These are phyloP conservation scores for Pentalonia nigronervosa DNA, from an alignment of 1,140 invertebrate genomes.

Conservation along the genomic window DNA sequence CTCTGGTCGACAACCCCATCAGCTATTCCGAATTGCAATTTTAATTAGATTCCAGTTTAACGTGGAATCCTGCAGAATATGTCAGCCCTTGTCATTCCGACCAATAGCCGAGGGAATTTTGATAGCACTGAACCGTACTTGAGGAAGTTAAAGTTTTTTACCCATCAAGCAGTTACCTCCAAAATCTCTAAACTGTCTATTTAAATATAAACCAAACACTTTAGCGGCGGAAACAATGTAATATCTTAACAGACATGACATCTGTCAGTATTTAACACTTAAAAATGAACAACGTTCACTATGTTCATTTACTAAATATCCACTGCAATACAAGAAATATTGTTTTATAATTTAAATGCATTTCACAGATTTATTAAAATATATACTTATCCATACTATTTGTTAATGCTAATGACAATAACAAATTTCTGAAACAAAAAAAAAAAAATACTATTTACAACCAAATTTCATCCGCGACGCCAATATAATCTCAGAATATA, in stretches of 20 bases:
- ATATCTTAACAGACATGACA: background rate
- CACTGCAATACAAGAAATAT: background rate
- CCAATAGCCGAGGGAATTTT: background rate
- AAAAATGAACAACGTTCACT: background rate
- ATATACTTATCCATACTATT: no score
- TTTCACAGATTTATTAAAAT: background rate
- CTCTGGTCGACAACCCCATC: slow-evolving; percentile 5
- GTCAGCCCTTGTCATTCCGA: slow-evolving; percentile 52
- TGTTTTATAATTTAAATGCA: background rate
- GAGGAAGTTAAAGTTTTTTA: slow-evolving; percentile 4
- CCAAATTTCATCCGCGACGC: background rate
- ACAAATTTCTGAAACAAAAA: background rate
- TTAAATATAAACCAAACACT: slow-evolving; percentile 14
- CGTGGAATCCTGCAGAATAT: slow-evolving; percentile 26
- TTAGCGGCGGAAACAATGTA: background rate
- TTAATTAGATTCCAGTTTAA: slow-evolving; percentile 54
- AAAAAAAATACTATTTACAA: background rate
- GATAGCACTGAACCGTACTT: slow-evolving; percentile 36
- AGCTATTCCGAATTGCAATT: background rate
- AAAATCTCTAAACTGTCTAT: background rate
- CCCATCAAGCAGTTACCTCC: background rate
- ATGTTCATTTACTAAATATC: background rate
- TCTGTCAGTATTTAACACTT: background rate
- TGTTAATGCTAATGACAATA: background rate
- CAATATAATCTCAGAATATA: background rate